Conservation (phyloP, 2,888 invertebrate species). For the Tachina lurida region DNA sequence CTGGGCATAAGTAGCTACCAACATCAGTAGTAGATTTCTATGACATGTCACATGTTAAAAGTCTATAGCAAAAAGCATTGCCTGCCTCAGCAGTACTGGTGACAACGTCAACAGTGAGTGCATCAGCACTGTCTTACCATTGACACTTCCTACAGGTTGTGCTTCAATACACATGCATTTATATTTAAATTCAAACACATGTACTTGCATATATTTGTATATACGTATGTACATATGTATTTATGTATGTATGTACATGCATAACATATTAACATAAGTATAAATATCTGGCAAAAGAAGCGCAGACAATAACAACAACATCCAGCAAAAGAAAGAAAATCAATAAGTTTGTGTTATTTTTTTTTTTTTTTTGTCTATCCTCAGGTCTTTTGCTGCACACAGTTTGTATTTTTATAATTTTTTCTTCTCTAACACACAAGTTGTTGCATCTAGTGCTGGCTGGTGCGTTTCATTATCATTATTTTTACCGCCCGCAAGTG, state of each 20-base stretch:
- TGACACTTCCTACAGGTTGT: too few species aligned
- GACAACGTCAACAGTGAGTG: too few species aligned
- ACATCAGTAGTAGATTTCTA: too few species aligned
- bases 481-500: conserved; percentile 52
- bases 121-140: too few species aligned
- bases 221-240: too few species aligned
- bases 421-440: conserved; percentile 36
- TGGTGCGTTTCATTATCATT: conserved; percentile 52
- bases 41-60: too few species aligned
- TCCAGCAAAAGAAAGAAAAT: conserved; percentile 26
- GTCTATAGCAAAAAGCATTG: too few species aligned
- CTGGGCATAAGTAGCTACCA: too few species aligned
- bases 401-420: conserved; percentile 1
- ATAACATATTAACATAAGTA: not conserved
- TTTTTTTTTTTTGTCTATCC: conserved; percentile 6
- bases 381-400: conserved; percentile 7
- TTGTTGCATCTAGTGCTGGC: conserved; percentile 48
- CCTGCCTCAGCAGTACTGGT: too few species aligned
- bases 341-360: conserved; percentile 38
- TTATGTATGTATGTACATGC: not conserved
- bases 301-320: conserved; percentile 28
- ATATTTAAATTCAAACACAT: not conserved
- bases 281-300: not conserved
- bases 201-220: not conserved
- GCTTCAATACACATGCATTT: too few species aligned